Evolutionary conservation across 2,113 vertebrate genomes (phyloP).

Genomic region (Zosterops pallidus): DNA sequence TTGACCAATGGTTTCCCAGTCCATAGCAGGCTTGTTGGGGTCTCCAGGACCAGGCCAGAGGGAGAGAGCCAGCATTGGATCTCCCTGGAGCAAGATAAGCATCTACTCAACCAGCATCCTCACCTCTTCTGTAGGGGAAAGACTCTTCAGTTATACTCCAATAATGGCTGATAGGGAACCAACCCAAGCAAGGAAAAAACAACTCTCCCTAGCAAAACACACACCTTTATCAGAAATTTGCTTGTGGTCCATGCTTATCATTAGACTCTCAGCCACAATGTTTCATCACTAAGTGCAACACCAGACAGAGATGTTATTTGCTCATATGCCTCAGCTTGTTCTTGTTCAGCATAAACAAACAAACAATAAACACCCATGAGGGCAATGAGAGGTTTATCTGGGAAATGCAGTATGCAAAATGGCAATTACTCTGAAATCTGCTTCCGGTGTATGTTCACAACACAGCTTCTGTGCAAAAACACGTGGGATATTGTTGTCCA

Average conservation of each 20-base stretch:
- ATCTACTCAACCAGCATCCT: not conserved
- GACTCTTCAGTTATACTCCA: not conserved
- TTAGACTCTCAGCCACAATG: not conserved
- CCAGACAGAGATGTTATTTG: not conserved
- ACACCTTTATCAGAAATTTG: not conserved
- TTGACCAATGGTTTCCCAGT: not conserved
- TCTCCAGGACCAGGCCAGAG: not conserved
- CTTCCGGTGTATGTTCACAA: not conserved
- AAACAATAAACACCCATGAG: not conserved
- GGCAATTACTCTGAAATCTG: not conserved
- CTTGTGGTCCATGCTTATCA: not conserved
- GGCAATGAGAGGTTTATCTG: not conserved
- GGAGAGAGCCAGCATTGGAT: rapidly evolving
- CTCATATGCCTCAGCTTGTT: not conserved
- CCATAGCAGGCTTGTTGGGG: not conserved
- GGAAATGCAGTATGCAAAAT: not conserved
- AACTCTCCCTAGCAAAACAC: not conserved
- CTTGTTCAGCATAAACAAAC: not conserved
- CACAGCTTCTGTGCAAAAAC: not conserved
- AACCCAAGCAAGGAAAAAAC: not conserved
- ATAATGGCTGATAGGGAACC: not conserved
- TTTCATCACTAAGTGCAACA: not conserved
- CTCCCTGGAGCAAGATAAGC: not conserved
- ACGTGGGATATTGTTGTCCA: not conserved
- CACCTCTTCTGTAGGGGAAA: not conserved